Base-by-base conservation (phyloP, 2,797 vertebrate species). In the Scarus forsteni region DNA sequence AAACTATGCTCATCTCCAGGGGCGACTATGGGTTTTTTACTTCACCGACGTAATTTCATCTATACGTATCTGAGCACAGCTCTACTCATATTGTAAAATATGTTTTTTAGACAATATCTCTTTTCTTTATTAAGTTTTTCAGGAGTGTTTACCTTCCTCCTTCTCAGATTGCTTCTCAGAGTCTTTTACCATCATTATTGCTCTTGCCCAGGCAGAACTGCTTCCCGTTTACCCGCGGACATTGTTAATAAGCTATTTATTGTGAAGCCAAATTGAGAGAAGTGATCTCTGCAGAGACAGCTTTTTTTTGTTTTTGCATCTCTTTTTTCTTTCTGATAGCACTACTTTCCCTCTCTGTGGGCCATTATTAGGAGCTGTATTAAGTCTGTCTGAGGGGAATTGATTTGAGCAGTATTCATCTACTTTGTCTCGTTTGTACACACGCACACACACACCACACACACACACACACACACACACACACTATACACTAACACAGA, bases 361-460 rank as follows among this genome's bases (percentile, higher is more conserved):
- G 90, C 89, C 87, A 89, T 94, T 93, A 94, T 93, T 92, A 92
- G 85, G 82, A 83, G 83, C 85, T 88, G 80, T 85, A 92, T 92
- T 92, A 93, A 92, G 83, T 87, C 85, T 80, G 86, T 91, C 90
- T 87, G 75, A 71, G 60, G 91, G 87, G 91, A 90, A 93, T 92
- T 92, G 87, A 93, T 93, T 92, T 87, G 87, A 88, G 89, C 90
- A 81, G 83, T 75, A 85, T 93, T 93, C 92, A 90, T 93, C 87
- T 91, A 86, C 89, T 89, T 88, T 88, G 79, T 92, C 85, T 92
- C 81, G 65, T 84, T 90, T 86, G 73, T 75, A 77, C 55, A 73
- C 77, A 84, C 61, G 79, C 60, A 50, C 61, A 75, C 60, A 68
- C 35, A 57, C 42, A 49, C 57, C n/a, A n/a, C 61, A 80, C 60